A percentile compares a stretch with the other conserved stretches of the same genome.
Conservation (phyloP, 2,888 invertebrate genomes). For the Pollenia labialis region DNA sequence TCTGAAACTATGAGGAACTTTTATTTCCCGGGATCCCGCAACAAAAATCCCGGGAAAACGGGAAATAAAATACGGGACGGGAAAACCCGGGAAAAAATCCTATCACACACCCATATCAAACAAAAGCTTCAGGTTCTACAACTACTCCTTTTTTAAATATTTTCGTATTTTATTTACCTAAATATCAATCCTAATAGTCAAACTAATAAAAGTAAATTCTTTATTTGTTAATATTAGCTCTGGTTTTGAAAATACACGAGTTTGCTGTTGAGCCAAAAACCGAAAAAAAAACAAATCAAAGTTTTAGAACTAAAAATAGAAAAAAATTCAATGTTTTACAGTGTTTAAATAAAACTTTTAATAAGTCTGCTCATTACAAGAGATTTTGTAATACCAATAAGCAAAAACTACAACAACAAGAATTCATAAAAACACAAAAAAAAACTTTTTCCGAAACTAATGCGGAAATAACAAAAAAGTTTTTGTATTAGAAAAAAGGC, state of each 20-base stretch:
- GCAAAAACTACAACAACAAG: neutral
- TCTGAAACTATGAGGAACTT: no score
- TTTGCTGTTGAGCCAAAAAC: neutral
- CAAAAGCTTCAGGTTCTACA: neutral
- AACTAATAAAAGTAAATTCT: constrained; percentile 19
- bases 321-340: constrained; percentile 19
- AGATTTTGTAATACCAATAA: constrained; percentile 47
- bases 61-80: no score
- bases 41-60: no score
- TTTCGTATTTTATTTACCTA: constrained; percentile 19
- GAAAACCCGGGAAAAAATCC: no score
- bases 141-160: neutral
- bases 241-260: neutral
- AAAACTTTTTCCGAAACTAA: constrained; percentile 55
- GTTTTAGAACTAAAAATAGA: neutral
- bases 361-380: constrained; percentile 68
- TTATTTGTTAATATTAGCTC: constrained; percentile 12
- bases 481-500: constrained; percentile 51
- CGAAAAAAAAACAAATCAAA: neutral
- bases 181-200: neutral
- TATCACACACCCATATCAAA: neutral
- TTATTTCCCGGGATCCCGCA: no score
- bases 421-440: neutral
- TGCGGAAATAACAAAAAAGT: constrained; percentile 61
- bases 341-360: constrained; percentile 58